Conservation (phyloP, 1,140 invertebrate species). For the Myzus persicae region DNA sequence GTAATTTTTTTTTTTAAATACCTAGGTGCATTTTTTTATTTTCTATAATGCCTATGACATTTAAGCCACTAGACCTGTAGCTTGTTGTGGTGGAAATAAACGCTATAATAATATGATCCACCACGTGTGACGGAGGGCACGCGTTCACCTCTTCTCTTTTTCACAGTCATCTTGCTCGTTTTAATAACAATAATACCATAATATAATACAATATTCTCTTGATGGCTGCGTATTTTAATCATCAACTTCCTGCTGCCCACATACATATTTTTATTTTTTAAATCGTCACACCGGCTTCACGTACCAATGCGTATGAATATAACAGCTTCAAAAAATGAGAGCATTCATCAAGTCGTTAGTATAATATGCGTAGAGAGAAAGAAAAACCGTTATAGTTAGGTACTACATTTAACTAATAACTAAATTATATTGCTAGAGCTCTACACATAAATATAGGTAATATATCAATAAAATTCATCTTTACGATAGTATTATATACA, state of each 20-base stretch:
- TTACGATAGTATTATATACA: neutral
- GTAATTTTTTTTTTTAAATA: neutral
- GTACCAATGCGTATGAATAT: slow-evolving; percentile 51
- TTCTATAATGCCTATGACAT: neutral
- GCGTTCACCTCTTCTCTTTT: slow-evolving; percentile 40
- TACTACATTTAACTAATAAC: neutral
- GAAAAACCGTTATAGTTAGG: neutral
- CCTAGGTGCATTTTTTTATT: no score
- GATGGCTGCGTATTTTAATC: slow-evolving; percentile 56
- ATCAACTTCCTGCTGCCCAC: slow-evolving; percentile 49
- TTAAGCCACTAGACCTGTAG: neutral
- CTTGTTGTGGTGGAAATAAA: slow-evolving; percentile 47
- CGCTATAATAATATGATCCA: neutral
- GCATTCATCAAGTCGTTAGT: slow-evolving; percentile 35
- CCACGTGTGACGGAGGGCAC: slow-evolving; percentile 56
- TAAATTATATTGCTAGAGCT: neutral
- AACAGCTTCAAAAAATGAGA: slow-evolving; percentile 40
- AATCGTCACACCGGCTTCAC: slow-evolving; percentile 57
- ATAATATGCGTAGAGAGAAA: neutral
- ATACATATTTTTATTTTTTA: slow-evolving; percentile 39
- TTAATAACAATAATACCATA: slow-evolving; percentile 47
- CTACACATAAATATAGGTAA: neutral
- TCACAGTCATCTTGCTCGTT: slow-evolving; percentile 20
- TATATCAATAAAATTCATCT: neutral
- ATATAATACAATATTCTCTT: slow-evolving; percentile 53